These are phyloP conservation scores for Mesodorylaimus sp. DNA, from an alignment of 2,888 invertebrate genomes.

Conservation along the genomic window DNA sequence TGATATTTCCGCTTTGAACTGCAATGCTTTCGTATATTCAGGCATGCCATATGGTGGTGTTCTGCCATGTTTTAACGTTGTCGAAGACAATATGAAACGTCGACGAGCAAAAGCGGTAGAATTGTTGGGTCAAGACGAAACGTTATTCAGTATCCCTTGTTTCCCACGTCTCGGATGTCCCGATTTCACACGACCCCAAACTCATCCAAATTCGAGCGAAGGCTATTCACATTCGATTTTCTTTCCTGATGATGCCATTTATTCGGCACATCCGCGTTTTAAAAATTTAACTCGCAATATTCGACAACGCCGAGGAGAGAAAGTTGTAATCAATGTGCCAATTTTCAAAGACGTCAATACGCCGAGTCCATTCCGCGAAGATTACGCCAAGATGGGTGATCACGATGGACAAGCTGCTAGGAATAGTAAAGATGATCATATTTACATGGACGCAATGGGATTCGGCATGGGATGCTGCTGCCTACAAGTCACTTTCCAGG, in stretches of 20 bases:
- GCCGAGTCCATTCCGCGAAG: conserved; percentile 42
- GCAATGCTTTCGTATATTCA: too few relatives aligned
- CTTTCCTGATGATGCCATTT: conserved; percentile 86
- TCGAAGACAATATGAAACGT: conserved; percentile 88
- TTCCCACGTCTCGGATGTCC: conserved; percentile 76
- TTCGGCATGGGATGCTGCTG: conserved; percentile 99
- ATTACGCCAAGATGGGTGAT: conserved; percentile 36
- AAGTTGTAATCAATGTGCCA: conserved; percentile 88
- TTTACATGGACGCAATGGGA: conserved; percentile 98
- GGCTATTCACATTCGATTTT: conserved; percentile 61
- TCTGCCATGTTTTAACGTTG: conserved; percentile 87
- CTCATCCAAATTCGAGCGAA: conserved; percentile 43
- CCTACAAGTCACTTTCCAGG: conserved; percentile 73
- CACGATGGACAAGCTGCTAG: conserved; percentile 39
- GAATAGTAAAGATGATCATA: conserved; percentile 63
- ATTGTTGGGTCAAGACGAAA: conserved; percentile 37
- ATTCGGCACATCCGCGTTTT: conserved; percentile 69
- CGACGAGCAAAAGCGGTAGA: conserved; percentile 53
- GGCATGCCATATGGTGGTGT: conserved; percentile 63
- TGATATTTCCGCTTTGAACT: too few relatives aligned
- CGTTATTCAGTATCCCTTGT: conserved; percentile 32
- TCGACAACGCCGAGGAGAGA: conserved; percentile 68
- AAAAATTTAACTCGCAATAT: conserved; percentile 77
- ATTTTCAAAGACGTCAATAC: conserved; percentile 42
- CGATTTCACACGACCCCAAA: conserved; percentile 62